A percentile compares a stretch with the other conserved stretches of the same genome.
Conservation (phyloP, 2,888 invertebrate genomes). For the Esperia sulphurella region DNA sequence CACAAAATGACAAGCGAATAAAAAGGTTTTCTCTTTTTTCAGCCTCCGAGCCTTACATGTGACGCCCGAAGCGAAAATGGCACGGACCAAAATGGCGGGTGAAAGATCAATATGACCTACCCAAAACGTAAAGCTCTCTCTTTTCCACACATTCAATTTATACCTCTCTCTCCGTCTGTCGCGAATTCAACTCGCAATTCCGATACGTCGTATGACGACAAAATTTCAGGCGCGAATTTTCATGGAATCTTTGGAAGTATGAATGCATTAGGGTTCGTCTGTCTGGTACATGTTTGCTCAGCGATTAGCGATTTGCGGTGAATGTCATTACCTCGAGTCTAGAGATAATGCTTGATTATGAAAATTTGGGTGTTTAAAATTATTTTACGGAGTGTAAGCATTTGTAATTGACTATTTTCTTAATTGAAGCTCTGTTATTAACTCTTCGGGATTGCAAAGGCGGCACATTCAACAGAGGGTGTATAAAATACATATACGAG, state of each 20-base stretch:
- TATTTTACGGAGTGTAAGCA: conserved; percentile 43
- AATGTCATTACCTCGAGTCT: conserved; percentile 48
- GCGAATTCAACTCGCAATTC: conserved; percentile 51
- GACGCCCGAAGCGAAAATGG: conserved; percentile 72
- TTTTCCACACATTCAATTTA: conserved; percentile 30
- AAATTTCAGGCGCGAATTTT: conserved; percentile 61
- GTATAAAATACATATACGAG: too few species aligned
- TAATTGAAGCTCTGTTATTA: conserved; percentile 34
- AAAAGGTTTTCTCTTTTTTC: conserved; percentile 59
- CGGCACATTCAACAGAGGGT: not conserved
- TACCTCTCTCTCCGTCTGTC: conserved; percentile 44
- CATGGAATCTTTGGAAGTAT: conserved; percentile 32
- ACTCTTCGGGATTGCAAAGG: not conserved
- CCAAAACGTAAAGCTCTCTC: conserved; percentile 58
- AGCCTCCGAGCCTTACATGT: conserved; percentile 55
- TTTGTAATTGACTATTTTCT: conserved; percentile 35
- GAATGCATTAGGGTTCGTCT: conserved; percentile 43
- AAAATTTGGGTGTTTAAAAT: conserved; percentile 49
- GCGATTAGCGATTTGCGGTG: conserved; percentile 59
- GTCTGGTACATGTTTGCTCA: conserved; percentile 49
- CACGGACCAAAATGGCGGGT: conserved; percentile 75
- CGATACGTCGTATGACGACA: conserved; percentile 67
- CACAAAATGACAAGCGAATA: conserved; percentile 67
- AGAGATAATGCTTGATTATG: conserved; percentile 63
- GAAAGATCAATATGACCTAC: conserved; percentile 79